These are phyloP conservation scores for Cnemophilus loriae DNA, from an alignment of 2,113 vertebrate species.

Conservation along the genomic window DNA sequence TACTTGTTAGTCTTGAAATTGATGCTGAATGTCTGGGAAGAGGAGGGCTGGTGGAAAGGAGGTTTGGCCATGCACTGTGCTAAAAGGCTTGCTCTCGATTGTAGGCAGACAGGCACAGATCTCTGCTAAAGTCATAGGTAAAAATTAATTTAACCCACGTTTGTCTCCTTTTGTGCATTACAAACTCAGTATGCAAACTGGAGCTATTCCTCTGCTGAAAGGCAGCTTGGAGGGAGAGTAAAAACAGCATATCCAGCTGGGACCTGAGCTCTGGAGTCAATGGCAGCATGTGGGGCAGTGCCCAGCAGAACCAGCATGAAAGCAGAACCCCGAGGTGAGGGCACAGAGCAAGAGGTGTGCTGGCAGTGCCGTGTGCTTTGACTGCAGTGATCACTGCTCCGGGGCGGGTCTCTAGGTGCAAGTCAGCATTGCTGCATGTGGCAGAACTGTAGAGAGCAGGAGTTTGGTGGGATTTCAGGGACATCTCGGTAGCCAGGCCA, in stretches of 20 bases:
- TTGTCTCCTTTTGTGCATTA: slow-evolving; percentile 7
- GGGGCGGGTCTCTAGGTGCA: background rate
- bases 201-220: slow-evolving; percentile 13
- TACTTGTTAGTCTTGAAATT: slow-evolving; percentile 29
- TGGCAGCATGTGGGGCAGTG: background rate
- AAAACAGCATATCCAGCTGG: background rate
- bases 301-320: background rate
- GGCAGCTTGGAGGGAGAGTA: background rate
- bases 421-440: background rate
- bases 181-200: background rate
- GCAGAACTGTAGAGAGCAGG: background rate
- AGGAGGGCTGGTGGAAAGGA: background rate
- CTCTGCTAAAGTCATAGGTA: background rate
- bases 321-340: background rate
- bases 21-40: slow-evolving; percentile 21
- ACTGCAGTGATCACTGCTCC: background rate
- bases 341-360: background rate
- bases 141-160: background rate
- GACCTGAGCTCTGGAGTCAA: background rate
- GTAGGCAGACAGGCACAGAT: background rate
- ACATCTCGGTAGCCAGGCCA: background rate
- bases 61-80: background rate
- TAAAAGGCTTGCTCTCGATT: background rate
- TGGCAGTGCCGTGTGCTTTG: background rate
- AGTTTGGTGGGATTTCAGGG: background rate